These are phyloP conservation scores for Poliocrania exsul DNA, from an alignment of 2,797 vertebrate species.

Conservation along the genomic window DNA sequence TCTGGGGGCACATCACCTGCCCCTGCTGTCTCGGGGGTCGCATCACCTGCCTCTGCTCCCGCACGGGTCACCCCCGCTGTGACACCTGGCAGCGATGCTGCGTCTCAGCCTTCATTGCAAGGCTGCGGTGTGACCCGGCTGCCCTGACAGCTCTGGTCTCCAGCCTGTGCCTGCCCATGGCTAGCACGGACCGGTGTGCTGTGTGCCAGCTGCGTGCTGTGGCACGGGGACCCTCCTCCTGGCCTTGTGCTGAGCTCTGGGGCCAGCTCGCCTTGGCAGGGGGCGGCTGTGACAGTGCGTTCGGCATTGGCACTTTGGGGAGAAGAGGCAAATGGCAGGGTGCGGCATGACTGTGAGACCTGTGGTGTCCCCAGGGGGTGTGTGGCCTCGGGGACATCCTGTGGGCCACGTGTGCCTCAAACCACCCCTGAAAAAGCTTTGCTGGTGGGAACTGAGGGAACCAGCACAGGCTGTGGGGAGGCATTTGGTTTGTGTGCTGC, in stretches of 20 bases:
- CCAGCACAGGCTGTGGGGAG: too few species aligned
- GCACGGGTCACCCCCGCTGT: background rate
- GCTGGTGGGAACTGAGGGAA: background rate
- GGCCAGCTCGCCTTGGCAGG: background rate
- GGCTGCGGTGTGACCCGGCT: background rate
- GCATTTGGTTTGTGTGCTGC: fast-evolving
- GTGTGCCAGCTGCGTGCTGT: background rate
- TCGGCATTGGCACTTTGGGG: background rate
- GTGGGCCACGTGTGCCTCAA: fast-evolving
- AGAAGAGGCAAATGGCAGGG: background rate
- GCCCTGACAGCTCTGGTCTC: background rate
- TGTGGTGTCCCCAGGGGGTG: fast-evolving
- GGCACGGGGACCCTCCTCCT: background rate
- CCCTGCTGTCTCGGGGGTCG: too few species aligned
- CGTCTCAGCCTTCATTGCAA: background rate
- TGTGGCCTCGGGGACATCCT: background rate
- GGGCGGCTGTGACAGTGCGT: fast-evolving
- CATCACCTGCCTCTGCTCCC: background rate
- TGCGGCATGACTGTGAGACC: fast-evolving
- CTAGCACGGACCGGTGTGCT: background rate
- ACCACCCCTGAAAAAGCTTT: background rate
- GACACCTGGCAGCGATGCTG: background rate
- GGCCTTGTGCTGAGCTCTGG: background rate
- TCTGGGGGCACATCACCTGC: too few species aligned
- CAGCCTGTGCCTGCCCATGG: background rate